Percentiles rank a stretch among this genome's conserved stretches.
Evolutionary conservation across 2,888 invertebrate genomes (phyloP).

Genomic region (Oligia fasciuncula): DNA sequence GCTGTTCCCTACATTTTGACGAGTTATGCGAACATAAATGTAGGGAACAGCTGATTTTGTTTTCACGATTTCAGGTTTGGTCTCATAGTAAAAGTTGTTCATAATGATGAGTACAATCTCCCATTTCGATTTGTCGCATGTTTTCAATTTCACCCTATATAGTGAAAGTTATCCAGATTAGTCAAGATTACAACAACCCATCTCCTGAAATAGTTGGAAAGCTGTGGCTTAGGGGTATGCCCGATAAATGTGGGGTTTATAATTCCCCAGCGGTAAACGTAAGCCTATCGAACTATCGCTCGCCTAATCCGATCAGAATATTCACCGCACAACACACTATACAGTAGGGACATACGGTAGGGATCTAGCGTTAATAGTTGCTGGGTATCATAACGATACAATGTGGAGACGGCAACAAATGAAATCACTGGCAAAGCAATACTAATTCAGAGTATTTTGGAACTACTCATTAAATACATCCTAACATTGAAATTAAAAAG

Average conservation of each 20-base stretch:
- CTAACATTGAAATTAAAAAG: not conserved
- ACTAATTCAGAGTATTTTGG: not conserved
- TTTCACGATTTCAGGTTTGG: no score
- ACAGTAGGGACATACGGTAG: not conserved
- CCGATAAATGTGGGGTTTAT: not conserved
- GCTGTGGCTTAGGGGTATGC: not conserved
- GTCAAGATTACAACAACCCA: not conserved
- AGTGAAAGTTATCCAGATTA: not conserved
- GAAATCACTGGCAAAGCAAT: not conserved
- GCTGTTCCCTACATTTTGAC: no score
- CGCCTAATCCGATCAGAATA: slow-evolving; percentile 18
- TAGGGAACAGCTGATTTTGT: no score
- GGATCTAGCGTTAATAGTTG: not conserved
- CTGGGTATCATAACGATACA: not conserved
- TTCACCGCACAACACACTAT: not conserved
- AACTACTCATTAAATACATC: not conserved
- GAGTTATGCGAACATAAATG: no score
- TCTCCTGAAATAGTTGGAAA: not conserved
- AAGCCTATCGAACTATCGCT: slow-evolving; percentile 2
- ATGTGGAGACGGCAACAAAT: not conserved
- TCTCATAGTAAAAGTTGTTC: no score
- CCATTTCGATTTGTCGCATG: no score
- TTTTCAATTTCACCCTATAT: not conserved
- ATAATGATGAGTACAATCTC: no score
- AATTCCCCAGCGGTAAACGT: not conserved